These are phyloP conservation scores for Lordiphosa stackelbergi DNA, from an alignment of 1,140 invertebrate genomes.

Conservation along the genomic window DNA sequence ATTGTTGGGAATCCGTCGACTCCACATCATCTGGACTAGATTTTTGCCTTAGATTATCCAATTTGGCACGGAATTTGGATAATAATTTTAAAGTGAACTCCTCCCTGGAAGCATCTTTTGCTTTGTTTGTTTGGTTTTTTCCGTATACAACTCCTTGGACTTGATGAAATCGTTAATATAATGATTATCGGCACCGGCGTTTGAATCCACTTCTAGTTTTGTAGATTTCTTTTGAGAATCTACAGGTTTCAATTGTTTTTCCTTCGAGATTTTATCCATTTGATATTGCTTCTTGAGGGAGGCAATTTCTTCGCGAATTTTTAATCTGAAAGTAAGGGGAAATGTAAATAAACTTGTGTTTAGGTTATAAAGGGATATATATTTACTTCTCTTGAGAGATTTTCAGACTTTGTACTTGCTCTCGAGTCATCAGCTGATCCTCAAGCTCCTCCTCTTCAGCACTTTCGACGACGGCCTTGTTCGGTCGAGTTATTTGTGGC, in stretches of 20 bases:
- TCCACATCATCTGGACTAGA: constrained; percentile 61
- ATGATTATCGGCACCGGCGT: constrained; percentile 70
- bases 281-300: constrained; percentile 86
- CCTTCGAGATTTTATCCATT: constrained; percentile 79
- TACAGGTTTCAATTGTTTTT: constrained; percentile 61
- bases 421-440: constrained; percentile 76
- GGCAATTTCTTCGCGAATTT: constrained; percentile 87
- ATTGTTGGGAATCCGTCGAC: constrained; percentile 1
- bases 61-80: constrained; percentile 89
- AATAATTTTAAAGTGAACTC: constrained; percentile 87
- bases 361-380: too few relatives aligned
- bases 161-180: constrained; percentile 85
- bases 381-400: constrained; percentile 83
- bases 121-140: constrained; percentile 81
- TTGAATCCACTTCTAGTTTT: constrained; percentile 52
- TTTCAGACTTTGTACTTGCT: constrained; percentile 79
- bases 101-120: constrained; percentile 78
- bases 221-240: constrained; percentile 71
- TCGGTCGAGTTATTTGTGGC: constrained; percentile 32
- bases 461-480: constrained; percentile 36
- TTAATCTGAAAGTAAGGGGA: constrained; percentile 80
- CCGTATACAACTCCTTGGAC: constrained; percentile 87
- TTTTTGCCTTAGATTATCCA: constrained; percentile 83
- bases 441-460: constrained; percentile 81
- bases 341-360: not conserved